Percentiles rank a stretch among this genome's conserved stretches.
Evolutionary conservation across 1,140 invertebrate species (phyloP).

Genomic region (Heterodera schachtii): DNA sequence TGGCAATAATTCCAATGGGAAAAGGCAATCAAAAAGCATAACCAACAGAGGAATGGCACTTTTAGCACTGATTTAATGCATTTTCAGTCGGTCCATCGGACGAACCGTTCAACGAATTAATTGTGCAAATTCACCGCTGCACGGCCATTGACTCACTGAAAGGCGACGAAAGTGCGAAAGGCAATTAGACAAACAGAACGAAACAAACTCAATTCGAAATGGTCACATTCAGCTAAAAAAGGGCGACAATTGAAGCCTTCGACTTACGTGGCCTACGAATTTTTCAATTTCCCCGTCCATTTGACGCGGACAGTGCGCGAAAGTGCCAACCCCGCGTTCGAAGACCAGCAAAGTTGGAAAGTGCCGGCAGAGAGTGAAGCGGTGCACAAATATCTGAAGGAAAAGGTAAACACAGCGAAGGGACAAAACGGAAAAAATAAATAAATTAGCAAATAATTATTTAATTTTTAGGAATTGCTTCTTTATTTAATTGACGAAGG

Average conservation of each 20-base stretch:
- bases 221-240: conserved; percentile 6
- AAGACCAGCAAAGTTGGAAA: conserved; percentile 35
- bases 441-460: too few relatives aligned
- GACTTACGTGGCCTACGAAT: conserved; percentile 52
- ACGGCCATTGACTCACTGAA: conserved; percentile 31
- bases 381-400: conserved; percentile 48
- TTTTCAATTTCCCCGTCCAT: conserved; percentile 54
- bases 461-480: conserved; percentile 27
- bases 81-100: conserved; percentile 36
- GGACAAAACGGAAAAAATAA: neutral
- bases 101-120: conserved; percentile 35
- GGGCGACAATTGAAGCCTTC: neutral
- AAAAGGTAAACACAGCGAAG: conserved; percentile 14
- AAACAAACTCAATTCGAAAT: neutral
- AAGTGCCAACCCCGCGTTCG: conserved; percentile 46
- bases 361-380: conserved; percentile 42
- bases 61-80: too few relatives aligned
- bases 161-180: neutral
- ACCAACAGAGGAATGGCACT: neutral
- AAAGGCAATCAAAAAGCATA: neutral
- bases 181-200: neutral
- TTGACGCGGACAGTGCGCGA: conserved; percentile 14
- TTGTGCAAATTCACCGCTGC: conserved; percentile 50
- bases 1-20: conserved; percentile 14
- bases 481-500: conserved; percentile 32